A percentile compares a stretch with the other conserved stretches of the same genome.
Conservation (phyloP, 30 jellyfish, hydroid and myxozoan species). For the Nemopilema nomurai region DNA sequence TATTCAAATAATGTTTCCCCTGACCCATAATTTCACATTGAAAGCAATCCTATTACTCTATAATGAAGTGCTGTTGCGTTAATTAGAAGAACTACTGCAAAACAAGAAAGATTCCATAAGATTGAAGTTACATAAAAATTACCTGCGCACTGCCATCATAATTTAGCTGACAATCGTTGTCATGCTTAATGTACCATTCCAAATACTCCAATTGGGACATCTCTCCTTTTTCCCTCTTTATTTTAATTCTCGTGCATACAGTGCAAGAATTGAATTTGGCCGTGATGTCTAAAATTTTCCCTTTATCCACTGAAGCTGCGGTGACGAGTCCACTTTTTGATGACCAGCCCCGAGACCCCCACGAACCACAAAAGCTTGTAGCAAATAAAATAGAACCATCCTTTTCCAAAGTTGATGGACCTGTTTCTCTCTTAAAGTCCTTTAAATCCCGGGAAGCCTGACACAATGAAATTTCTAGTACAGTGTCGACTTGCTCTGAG, state of each 20-base stretch:
- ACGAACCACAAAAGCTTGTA: constrained; percentile 5
- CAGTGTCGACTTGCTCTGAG: constrained; percentile 6
- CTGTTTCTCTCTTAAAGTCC: not conserved
- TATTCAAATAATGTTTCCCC: not conserved
- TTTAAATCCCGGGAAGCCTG: not conserved
- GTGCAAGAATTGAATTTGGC: constrained; percentile 9
- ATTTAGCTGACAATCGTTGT: not conserved
- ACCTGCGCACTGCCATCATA: constrained; percentile 16
- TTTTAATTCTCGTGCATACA: not conserved
- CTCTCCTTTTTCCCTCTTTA: constrained; percentile 6
- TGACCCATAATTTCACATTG: not conserved
- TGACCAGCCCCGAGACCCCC: constrained; percentile 24
- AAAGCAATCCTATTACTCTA: not conserved
- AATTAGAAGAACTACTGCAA: not conserved
- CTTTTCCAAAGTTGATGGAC: not conserved
- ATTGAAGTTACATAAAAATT: not conserved
- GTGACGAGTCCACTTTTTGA: constrained; percentile 13
- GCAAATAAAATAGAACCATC: constrained; percentile 11
- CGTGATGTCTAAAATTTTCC: constrained; percentile 2
- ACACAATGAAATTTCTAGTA: not conserved
- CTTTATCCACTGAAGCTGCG: constrained; percentile 13
- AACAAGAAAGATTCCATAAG: not conserved
- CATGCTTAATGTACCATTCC: constrained; percentile 10
- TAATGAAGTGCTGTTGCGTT: not conserved
- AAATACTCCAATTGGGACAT: constrained; percentile 4